Evolutionary conservation across 2,888 invertebrate species (phyloP).

Genomic region (Hypsopygia costalis): DNA sequence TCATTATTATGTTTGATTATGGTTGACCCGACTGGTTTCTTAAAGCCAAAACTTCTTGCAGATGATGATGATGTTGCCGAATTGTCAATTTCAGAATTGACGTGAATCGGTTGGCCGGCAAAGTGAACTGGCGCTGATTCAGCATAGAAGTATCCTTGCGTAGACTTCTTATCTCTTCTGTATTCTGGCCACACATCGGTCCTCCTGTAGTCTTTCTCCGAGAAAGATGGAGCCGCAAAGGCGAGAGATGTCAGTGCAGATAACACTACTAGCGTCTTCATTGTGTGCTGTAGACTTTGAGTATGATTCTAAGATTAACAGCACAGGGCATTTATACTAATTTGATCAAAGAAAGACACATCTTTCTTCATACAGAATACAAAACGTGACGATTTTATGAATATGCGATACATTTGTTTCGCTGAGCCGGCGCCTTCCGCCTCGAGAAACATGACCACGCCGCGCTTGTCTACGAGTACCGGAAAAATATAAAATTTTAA

Average conservation of each 20-base stretch:
- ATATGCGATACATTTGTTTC: conserved; percentile 16
- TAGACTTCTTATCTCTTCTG: conserved; percentile 47
- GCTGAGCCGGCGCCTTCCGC: conserved; percentile 45
- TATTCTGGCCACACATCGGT: conserved; percentile 21
- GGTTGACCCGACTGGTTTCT: conserved; percentile 44
- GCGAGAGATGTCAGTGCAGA: conserved; percentile 48
- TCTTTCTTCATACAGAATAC: conserved; percentile 25
- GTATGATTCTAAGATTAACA: conserved; percentile 43
- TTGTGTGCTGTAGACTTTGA: conserved; percentile 36
- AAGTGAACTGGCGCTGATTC: conserved; percentile 10
- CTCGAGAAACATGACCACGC: conserved; percentile 8
- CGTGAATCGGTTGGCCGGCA: conserved; percentile 7
- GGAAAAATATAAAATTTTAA: no score
- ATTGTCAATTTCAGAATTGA: conserved; percentile 17
- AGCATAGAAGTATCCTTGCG: conserved; percentile 24
- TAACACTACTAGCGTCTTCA: conserved; percentile 63
- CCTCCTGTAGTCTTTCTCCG: conserved; percentile 28
- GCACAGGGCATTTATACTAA: conserved; percentile 55
- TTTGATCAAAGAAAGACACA: conserved; percentile 21
- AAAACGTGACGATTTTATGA: conserved; percentile 50
- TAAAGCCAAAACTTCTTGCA: conserved; percentile 38
- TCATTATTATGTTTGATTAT: conserved; percentile 40
- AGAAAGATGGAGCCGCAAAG: conserved; percentile 49
- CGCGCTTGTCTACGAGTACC: conserved; percentile 3
- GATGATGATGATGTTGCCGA: conserved; percentile 15